Evolutionary conservation across 2,888 invertebrate species (phyloP).

Genomic region (Nezara viridula): DNA sequence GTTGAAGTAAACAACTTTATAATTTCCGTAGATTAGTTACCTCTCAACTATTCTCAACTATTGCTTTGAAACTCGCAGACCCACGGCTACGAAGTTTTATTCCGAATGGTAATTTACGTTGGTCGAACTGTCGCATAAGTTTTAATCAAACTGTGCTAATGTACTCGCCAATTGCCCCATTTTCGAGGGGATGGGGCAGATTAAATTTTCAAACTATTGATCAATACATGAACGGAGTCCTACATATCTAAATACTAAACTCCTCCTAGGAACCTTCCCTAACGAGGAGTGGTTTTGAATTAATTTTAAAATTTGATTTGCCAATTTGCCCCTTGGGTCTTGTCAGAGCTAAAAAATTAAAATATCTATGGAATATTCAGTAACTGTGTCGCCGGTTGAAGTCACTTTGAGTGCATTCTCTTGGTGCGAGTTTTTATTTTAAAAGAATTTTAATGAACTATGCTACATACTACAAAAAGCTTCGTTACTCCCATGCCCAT

Average conservation of each 20-base stretch:
- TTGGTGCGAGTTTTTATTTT: background rate
- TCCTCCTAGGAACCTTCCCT: background rate
- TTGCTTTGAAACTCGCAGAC: background rate
- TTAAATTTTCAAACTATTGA: conserved; percentile 27
- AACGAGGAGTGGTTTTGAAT: background rate
- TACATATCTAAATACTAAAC: conserved; percentile 12
- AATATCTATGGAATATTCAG: background rate
- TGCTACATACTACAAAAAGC: too few species aligned
- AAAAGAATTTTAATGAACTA: background rate
- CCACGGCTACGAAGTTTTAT: background rate
- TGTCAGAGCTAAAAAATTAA: background rate
- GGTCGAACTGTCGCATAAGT: background rate
- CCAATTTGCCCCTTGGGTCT: background rate
- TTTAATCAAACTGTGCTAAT: background rate
- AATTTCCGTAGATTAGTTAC: too few species aligned
- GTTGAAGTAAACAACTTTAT: background rate
- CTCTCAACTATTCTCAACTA: too few species aligned
- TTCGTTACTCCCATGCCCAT: too few species aligned
- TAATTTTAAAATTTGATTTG: conserved; percentile 22
- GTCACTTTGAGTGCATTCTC: background rate
- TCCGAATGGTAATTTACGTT: conserved; percentile 25
- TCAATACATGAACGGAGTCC: background rate
- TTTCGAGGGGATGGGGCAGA: background rate
- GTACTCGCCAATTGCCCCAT: background rate
- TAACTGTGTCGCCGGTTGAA: background rate